Base-by-base conservation (phyloP, 1,140 invertebrate species). In the Lanistes nyassanus region DNA sequence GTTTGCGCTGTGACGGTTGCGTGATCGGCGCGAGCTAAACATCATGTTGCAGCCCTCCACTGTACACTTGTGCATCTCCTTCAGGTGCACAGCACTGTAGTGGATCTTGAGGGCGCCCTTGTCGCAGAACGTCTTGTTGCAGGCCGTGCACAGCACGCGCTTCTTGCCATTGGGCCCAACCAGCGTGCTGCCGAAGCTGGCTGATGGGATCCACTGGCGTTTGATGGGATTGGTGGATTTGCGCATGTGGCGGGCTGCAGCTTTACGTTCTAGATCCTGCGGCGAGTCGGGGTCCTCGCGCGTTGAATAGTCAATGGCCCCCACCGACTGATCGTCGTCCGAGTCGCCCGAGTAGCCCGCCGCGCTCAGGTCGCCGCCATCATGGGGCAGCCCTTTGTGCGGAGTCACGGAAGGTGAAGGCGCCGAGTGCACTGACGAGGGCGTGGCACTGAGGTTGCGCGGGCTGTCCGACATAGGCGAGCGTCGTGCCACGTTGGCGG, bases 11-110 rank as follows among this genome's bases (percentile, higher is more conserved):
- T 99, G 98, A 2, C 98, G 92, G 87, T 99, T 99, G 39, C 98
- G 91, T 31, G 96, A 98, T 75, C 98, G 91, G 79, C 98, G 91
- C 21, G 97, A 98, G 88, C 97, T 98, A 87, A 99, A 99, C 95
- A 98, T 98, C 96, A 99, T 99, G 86, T 95, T 98, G 90, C 98
- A 99, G 0, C 98, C 98, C 84, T 97, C 95, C 0, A 99, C 97
- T 0, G 97, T 98, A 87, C 98, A 99, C 88, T 97, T 97, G 89
- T 99, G 98, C 98, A 99, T 99, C 91, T 99, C 98, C 29, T 88
- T 93, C 74, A 99, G 88, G 89, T 99, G 98, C 9, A 99, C 98
- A 0, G 98, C 98, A 64, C 97, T 99, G 86, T 99, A 99, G 87
- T 99, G 98, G 34, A 99, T 99, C 90, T 99, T 99, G 1, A 99